Evolutionary conservation across 2,888 invertebrate species (phyloP).

Genomic region (Tetranychus truncatus): DNA sequence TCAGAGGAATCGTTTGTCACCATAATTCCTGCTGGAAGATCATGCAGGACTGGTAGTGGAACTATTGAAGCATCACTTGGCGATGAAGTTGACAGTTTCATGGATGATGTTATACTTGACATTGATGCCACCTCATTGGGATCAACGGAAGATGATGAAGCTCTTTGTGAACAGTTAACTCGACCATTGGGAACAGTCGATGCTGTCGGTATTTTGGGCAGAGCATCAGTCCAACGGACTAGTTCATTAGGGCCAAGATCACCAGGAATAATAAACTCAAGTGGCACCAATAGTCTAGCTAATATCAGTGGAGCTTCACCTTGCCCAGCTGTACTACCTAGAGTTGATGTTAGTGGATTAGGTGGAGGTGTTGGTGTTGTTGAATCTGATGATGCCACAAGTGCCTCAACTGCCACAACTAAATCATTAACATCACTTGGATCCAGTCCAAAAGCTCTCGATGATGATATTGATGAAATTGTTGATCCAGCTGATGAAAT

Average conservation of each 20-base stretch:
- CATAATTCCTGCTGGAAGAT: constrained; percentile 24
- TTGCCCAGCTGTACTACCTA: background rate
- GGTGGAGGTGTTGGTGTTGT: background rate
- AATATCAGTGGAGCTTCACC: background rate
- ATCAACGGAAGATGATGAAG: constrained; percentile 18
- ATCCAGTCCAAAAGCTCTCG: background rate
- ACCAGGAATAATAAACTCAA: background rate
- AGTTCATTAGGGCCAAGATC: constrained; percentile 6
- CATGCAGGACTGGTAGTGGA: constrained; percentile 9
- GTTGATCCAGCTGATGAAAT: background rate
- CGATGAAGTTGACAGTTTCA: constrained; percentile 42
- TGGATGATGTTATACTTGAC: constrained; percentile 14
- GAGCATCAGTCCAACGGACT: constrained; percentile 5
- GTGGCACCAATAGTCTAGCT: background rate
- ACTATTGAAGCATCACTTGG: constrained; percentile 40
- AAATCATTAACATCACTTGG: background rate
- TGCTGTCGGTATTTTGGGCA: constrained; percentile 9
- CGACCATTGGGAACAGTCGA: background rate
- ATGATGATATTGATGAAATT: background rate
- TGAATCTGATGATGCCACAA: background rate
- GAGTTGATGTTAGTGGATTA: background rate
- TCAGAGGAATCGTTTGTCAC: constrained; percentile 28
- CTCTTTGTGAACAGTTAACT: constrained; percentile 18
- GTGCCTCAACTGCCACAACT: constrained; percentile 8
- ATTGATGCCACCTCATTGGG: constrained; percentile 13